These are phyloP conservation scores for Corythornis cristatus DNA, from an alignment of 2,113 vertebrate genomes.

Conservation along the genomic window DNA sequence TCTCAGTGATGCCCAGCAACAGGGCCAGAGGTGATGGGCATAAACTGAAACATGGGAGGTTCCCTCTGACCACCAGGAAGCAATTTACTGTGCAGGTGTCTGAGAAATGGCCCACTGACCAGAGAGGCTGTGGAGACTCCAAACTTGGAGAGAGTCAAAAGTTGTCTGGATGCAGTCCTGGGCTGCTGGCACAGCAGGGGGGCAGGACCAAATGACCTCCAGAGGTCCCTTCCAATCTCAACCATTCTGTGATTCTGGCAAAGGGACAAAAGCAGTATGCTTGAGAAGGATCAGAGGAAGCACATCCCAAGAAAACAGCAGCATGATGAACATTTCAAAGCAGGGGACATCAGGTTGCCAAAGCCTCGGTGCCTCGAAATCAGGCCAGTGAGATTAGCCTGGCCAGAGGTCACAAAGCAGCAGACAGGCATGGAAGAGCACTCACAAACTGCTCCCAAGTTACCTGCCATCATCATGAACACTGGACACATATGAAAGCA, in stretches of 20 bases:
- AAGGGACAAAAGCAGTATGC: neutral
- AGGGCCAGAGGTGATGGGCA: neutral
- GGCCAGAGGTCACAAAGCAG: neutral
- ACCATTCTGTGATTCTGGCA: neutral
- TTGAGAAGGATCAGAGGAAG: neutral
- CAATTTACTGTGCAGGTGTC: neutral
- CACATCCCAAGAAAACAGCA: neutral
- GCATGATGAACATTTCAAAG: neutral
- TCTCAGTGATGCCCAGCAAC: neutral
- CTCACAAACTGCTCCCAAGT: neutral
- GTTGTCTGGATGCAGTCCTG: neutral
- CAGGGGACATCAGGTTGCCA: neutral
- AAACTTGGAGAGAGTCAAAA: neutral
- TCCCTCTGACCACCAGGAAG: neutral
- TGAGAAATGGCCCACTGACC: neutral
- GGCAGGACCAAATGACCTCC: neutral
- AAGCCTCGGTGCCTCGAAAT: neutral
- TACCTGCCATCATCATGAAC: fast-evolving
- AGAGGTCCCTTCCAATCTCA: neutral
- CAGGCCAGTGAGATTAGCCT: neutral
- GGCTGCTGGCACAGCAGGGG: neutral
- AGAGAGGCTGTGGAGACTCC: neutral
- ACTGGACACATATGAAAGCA: neutral
- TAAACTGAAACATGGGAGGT: neutral
- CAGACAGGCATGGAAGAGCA: neutral